phyloP scores from a whole-genome alignment of 2,797 vertebrate genomes.

The Micropoecilia bifurca region DNA sequence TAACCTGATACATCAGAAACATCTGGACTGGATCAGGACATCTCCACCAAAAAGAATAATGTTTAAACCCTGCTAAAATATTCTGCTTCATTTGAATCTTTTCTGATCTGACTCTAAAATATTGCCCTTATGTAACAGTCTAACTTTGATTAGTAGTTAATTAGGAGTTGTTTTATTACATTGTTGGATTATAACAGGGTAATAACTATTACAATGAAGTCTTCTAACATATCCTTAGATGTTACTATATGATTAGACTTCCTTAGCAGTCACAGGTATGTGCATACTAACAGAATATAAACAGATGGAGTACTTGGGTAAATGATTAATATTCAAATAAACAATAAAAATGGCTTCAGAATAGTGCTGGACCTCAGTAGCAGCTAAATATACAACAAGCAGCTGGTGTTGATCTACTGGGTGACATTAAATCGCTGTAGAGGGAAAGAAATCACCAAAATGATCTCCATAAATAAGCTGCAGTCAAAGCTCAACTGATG shows the following conservation, averaged over 20 bases:
- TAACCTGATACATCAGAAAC: not conserved
- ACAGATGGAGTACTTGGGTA: not conserved
- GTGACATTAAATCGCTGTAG: conserved; percentile 1
- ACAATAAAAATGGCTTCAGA: conserved; percentile 1
- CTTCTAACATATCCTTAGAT: not conserved
- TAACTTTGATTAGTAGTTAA: not conserved
- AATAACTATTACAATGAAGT: not conserved
- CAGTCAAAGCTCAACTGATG: conserved; percentile 4
- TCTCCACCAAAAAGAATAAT: not conserved
- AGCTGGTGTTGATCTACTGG: conserved; percentile 10
- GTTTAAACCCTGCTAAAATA: not conserved
- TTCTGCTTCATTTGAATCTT: not conserved
- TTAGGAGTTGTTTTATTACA: not conserved
- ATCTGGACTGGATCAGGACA: not conserved
- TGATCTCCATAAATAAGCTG: not conserved
- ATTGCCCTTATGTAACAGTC: not conserved
- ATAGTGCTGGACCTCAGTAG: conserved; percentile 4
- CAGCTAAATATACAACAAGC: conserved; percentile 6
- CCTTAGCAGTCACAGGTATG: not conserved
- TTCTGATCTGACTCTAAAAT: not conserved
- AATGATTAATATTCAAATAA: not conserved
- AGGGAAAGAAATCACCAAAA: not conserved
- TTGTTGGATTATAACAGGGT: not conserved
- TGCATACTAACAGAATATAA: not conserved
- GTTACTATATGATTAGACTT: not conserved